phyloP scores from a whole-genome alignment of 92 coral and sea anemone genomes.

The Pocillopora meandrina region DNA sequence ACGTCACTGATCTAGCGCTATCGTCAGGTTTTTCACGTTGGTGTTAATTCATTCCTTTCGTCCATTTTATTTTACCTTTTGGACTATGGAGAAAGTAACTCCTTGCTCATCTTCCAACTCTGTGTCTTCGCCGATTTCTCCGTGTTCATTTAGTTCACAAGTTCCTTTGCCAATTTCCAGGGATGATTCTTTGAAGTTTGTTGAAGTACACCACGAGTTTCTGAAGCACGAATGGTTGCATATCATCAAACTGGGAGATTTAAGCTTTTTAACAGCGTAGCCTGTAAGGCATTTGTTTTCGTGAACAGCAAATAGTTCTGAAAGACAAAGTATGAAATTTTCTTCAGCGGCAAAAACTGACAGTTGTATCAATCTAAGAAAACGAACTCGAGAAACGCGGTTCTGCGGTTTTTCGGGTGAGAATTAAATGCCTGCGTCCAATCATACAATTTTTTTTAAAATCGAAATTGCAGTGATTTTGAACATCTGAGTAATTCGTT shows the following conservation, averaged over 20 bases:
- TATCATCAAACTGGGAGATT: background rate
- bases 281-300: background rate
- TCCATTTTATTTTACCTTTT: background rate
- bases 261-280: background rate
- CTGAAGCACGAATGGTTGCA: background rate
- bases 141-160: background rate
- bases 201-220: background rate
- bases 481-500: no score
- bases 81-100: background rate
- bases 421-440: no score
- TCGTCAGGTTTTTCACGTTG: no score
- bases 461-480: no score
- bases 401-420: no score
- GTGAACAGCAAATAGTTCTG: background rate
- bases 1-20: no score
- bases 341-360: background rate
- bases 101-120: background rate
- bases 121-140: background rate
- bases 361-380: background rate
- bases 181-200: background rate
- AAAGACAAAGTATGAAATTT: background rate
- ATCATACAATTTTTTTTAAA: no score
- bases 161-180: background rate
- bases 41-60: no score
- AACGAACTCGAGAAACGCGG: background rate